phyloP scores from a whole-genome alignment of 1,140 invertebrate species.

The Diprion similis region DNA sequence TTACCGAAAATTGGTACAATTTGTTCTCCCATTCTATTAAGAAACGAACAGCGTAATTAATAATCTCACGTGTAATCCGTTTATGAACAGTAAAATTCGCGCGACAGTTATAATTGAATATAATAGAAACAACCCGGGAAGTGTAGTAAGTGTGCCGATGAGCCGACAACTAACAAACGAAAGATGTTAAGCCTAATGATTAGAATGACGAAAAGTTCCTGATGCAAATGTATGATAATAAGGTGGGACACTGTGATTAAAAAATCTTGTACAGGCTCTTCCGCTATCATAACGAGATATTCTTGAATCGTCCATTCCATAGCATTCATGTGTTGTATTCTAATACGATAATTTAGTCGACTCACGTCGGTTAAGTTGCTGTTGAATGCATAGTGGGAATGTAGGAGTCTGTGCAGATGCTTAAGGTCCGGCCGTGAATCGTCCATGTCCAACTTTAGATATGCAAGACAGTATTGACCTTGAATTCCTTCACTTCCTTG shows the following conservation, averaged over 20 bases:
- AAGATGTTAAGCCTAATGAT: no score
- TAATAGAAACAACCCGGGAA: no score
- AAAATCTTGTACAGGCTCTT: slow-evolving; percentile 10
- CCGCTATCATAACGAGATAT: slow-evolving; percentile 12
- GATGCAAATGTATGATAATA: no score
- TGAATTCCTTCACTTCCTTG: slow-evolving; percentile 54
- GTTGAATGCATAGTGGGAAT: slow-evolving; percentile 69
- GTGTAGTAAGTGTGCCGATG: no score
- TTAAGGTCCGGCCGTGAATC: slow-evolving; percentile 60
- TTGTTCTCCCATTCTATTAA: no score
- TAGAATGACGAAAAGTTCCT: no score
- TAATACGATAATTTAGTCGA: slow-evolving; percentile 29
- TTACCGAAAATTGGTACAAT: no score
- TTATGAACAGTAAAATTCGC: no score
- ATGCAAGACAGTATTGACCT: slow-evolving; percentile 70
- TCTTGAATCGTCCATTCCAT: not conserved
- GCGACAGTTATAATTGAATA: no score
- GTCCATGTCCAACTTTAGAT: slow-evolving; percentile 63
- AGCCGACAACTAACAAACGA: no score
- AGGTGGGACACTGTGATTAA: slow-evolving; percentile 10
- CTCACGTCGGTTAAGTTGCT: slow-evolving; percentile 71
- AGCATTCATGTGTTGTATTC: not conserved
- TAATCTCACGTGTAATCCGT: no score
- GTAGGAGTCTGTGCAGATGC: slow-evolving; percentile 64
- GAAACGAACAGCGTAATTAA: no score